Conservation (phyloP, 2,888 invertebrate genomes). For the Pyrocoelia pectoralis region DNA sequence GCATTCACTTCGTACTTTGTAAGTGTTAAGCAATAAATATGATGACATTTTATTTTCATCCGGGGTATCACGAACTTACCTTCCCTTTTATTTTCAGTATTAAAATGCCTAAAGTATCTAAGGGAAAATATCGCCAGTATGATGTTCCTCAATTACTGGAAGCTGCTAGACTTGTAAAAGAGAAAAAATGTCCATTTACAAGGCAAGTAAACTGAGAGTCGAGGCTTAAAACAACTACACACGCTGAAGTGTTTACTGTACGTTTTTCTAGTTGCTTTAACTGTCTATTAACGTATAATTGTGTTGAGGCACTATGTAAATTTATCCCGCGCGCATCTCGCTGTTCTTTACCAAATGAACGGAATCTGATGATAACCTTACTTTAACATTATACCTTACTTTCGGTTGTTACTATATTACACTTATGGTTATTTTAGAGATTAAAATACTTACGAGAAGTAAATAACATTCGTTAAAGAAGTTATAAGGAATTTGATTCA, state of each 20-base stretch:
- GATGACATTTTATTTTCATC: background rate
- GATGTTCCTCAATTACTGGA: constrained; percentile 9
- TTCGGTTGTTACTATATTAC: too few species aligned
- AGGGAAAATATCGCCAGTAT: constrained; percentile 12
- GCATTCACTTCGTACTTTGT: background rate
- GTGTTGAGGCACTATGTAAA: too few species aligned
- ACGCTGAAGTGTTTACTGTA: constrained; percentile 2
- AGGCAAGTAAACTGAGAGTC: constrained; percentile 3
- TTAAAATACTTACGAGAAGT: too few species aligned
- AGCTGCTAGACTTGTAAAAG: constrained; percentile 5
- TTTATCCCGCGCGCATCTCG: too few species aligned
- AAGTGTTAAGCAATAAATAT: constrained; percentile 13
- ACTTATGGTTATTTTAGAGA: too few species aligned
- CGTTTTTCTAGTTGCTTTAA: too few species aligned
- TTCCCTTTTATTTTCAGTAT: constrained; percentile 10
- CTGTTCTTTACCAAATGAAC: constrained; percentile 1
- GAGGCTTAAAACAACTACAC: too few species aligned
- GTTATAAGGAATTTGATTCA: too few species aligned
- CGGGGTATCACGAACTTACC: constrained; percentile 7
- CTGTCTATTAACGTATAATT: too few species aligned
- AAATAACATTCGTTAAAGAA: too few species aligned
- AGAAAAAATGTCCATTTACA: constrained; percentile 13
- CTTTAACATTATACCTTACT: too few species aligned
- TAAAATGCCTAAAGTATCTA: constrained; percentile 12
- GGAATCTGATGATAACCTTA: constrained; percentile 8